Conservation (phyloP, 2,113 vertebrate species). For the Holacanthus passer region DNA sequence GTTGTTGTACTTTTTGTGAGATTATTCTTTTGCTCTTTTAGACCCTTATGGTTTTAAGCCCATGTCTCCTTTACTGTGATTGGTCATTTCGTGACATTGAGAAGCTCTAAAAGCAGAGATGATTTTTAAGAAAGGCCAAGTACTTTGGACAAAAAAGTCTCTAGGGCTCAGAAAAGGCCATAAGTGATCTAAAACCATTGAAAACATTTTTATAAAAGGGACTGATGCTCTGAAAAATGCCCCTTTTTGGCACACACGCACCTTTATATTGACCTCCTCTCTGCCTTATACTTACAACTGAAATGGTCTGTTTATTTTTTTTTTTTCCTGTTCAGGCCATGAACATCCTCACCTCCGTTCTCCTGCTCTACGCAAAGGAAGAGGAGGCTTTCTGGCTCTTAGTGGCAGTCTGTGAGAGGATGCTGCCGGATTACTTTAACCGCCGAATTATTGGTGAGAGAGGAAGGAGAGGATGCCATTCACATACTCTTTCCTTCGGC, state of each 20-base stretch:
- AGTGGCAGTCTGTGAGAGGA: slow-evolving; percentile 96
- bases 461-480: not conserved
- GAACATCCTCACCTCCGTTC: slow-evolving; percentile 98
- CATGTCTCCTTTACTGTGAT: not conserved
- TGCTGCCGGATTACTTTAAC: slow-evolving; percentile 99
- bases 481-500: not conserved
- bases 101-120: not conserved
- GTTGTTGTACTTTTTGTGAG: not conserved
- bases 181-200: not conserved
- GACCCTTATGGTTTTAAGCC: not conserved
- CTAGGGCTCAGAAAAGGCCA: not conserved
- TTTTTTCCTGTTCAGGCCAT: slow-evolving; percentile 88
- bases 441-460: slow-evolving; percentile 93
- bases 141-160: not conserved
- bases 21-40: not conserved
- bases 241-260: not conserved
- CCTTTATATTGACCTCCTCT: not conserved
- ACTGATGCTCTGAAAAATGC: not conserved
- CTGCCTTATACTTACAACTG: not conserved
- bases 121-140: not conserved
- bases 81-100: not conserved
- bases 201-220: not conserved
- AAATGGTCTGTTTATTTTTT: not conserved
- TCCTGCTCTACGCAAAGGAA: slow-evolving; percentile 97
- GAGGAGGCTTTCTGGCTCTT: slow-evolving; percentile 99